These are phyloP conservation scores for Eriocheir sinensis DNA, from an alignment of 1,140 invertebrate species.

Conservation along the genomic window DNA sequence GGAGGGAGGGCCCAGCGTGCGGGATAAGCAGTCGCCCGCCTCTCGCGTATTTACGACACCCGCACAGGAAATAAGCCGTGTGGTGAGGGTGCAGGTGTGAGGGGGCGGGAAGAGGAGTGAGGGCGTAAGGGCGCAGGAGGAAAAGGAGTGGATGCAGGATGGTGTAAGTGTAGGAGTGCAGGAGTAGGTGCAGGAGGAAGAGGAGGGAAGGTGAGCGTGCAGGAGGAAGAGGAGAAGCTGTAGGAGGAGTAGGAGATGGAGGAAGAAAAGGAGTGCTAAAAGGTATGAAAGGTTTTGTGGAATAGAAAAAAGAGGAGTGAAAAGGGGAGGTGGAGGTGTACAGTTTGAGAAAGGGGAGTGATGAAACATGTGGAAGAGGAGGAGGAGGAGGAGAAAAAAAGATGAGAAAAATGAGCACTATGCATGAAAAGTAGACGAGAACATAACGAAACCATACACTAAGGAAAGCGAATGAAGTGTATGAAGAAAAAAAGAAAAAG, in stretches of 20 bases:
- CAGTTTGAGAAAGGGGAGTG: background rate
- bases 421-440: background rate
- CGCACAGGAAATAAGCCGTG: slow-evolving; percentile 61
- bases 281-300: background rate
- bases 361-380: background rate
- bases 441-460: background rate
- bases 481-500: background rate
- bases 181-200: background rate
- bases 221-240: background rate
- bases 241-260: background rate
- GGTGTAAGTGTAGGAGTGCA: background rate
- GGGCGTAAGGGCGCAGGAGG: background rate
- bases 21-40: slow-evolving; percentile 62
- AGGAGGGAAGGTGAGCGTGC: background rate
- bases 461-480: too few relatives aligned
- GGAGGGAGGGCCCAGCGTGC: slow-evolving; percentile 16
- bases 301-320: background rate
- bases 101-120: background rate
- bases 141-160: background rate
- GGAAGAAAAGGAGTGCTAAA: background rate
- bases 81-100: background rate
- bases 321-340: background rate
- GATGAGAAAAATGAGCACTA: background rate
- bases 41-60: slow-evolving; percentile 44
- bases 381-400: background rate